These are phyloP conservation scores for Scaptodrosophila lebanonensis DNA, from an alignment of 1,140 invertebrate genomes.

Conservation along the genomic window DNA sequence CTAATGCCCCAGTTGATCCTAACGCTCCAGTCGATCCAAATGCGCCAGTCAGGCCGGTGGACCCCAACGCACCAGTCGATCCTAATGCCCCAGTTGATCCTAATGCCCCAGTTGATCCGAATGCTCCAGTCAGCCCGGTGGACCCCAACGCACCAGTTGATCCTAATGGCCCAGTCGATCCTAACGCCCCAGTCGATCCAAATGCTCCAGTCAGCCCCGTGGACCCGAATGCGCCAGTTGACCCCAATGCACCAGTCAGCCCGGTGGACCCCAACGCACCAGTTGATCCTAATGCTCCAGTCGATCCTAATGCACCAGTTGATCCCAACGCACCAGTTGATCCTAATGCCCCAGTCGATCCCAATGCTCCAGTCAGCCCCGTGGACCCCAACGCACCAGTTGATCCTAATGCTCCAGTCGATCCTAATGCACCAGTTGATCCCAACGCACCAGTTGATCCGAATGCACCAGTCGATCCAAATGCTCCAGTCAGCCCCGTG, in stretches of 20 bases:
- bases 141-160: conserved; percentile 21
- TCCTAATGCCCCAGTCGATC: conserved; percentile 10
- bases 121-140: conserved; percentile 9
- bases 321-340: conserved; percentile 3
- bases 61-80: conserved; percentile 7
- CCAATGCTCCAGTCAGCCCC: too few species aligned
- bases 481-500: neutral
- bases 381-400: neutral
- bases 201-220: conserved; percentile 18
- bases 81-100: conserved; percentile 8
- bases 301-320: too few species aligned
- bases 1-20: conserved; percentile 15
- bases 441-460: conserved; percentile 15
- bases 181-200: conserved; percentile 23
- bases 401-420: conserved; percentile 20
- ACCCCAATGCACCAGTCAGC: conserved; percentile 1
- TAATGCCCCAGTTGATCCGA: conserved; percentile 18
- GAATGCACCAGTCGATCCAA: neutral
- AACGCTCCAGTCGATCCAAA: conserved; percentile 18
- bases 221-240: conserved; percentile 17
- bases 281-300: too few species aligned
- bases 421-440: neutral
- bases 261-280: conserved; percentile 5
- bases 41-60: conserved; percentile 5
- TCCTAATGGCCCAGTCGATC: conserved; percentile 20